Evolutionary conservation across 2,888 invertebrate species (phyloP), one percentile per base, ranked within the genome.

Genomic region (Andrena praecox): DNA sequence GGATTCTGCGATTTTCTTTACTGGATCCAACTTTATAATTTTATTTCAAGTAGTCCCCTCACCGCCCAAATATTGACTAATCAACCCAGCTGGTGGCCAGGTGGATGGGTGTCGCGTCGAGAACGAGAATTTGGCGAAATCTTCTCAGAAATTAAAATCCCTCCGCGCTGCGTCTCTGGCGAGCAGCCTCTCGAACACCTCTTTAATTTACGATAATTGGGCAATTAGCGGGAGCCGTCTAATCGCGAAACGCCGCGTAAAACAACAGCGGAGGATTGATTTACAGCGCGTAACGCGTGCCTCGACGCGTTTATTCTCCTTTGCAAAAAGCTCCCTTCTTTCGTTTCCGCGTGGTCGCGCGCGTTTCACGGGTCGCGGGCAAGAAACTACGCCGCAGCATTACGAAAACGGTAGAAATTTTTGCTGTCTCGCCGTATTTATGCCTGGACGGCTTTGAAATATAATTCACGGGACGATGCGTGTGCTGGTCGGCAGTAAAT

Each of bases 171-270:
- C 64, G 5, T 60, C 50, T 78, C 64, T 66, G 42, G 42, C 52
- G 48, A 42, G 56, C 27, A 16, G 50, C 3, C 29, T 77, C 68
- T 42, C 59, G 64, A 79, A 67, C 66, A 50, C 20, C 27, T 42
- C 42, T 35, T 50, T 71, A 60, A 79, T 80, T 71, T 73, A 73
- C 80, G 67, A 52, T 80, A 80, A 80, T 72, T 62, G 80, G 62
- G 62, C 72, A 72, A 54, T 80, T 80, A 72, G 54, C 16, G 29
- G 35, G 20, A 62, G 59, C 52, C 60, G 31, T 60, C 59, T 80
- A 79, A 79, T 79, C 71, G 71, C 69, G 64, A 48, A 20, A 35
- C 48, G 35, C 48, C 78, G 54, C 29, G 35, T 24, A 42, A 67
- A 80, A 71, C 52, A 71, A 79, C 54, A 31, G 50, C 10, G 56